These are phyloP conservation scores for Gobiocypris rarus DNA, from an alignment of 2,113 vertebrate genomes.

Conservation along the genomic window DNA sequence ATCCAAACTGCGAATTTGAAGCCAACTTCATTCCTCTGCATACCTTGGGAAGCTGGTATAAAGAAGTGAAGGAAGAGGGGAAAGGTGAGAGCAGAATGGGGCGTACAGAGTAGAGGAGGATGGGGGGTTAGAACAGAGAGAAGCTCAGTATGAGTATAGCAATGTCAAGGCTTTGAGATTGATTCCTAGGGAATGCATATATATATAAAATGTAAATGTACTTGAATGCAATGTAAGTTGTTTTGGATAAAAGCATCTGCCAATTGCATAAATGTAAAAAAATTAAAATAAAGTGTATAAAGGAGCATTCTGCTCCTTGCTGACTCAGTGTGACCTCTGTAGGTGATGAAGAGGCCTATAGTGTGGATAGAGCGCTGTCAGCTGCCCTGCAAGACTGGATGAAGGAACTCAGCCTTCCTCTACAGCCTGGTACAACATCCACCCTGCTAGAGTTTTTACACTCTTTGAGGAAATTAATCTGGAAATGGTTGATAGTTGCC, in stretches of 20 bases:
- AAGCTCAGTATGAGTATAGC: background rate
- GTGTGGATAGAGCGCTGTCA: slow-evolving; percentile 79
- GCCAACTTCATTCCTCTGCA: slow-evolving; percentile 87
- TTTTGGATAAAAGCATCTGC: background rate
- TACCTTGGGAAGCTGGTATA: slow-evolving; percentile 80
- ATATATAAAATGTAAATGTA: background rate
- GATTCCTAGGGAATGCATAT: background rate
- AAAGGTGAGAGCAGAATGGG: slow-evolving; percentile 62
- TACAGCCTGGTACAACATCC: slow-evolving; percentile 75
- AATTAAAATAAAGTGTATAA: background rate
- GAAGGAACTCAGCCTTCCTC: slow-evolving; percentile 80
- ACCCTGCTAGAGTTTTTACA: too few species aligned
- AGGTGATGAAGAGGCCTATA: slow-evolving; percentile 76
- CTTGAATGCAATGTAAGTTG: background rate
- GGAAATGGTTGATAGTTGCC: too few species aligned
- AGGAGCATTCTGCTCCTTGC: background rate
- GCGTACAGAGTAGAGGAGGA: background rate
- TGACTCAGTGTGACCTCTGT: slow-evolving; percentile 12
- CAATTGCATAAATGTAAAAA: background rate
- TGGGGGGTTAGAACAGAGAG: background rate
- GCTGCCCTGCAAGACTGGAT: slow-evolving; percentile 82
- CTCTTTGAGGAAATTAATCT: too few species aligned
- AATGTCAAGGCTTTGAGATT: background rate
- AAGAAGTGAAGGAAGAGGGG: slow-evolving; percentile 63
- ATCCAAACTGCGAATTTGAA: slow-evolving; percentile 90